Conservation (phyloP, 2,888 invertebrate genomes). For the Morinoia aosen region DNA sequence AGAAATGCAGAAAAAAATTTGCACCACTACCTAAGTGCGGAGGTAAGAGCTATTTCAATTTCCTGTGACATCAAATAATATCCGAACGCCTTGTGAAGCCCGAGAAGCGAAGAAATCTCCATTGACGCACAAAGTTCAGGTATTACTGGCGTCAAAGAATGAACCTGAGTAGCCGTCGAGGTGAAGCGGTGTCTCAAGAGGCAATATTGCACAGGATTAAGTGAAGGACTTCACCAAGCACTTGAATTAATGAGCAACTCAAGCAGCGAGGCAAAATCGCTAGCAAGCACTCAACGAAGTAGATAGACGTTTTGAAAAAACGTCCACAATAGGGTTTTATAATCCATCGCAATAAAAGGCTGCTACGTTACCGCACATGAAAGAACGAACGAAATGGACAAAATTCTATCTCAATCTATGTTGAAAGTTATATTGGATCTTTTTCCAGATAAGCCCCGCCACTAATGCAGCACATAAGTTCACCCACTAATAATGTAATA, state of each 20-base stretch:
- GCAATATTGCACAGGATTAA: background rate
- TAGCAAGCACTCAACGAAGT: background rate
- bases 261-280: background rate
- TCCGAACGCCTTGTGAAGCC: background rate
- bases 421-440: too few species aligned
- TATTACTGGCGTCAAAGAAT: background rate
- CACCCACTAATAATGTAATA: too few species aligned
- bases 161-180: background rate
- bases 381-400: too few species aligned
- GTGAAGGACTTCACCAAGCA: background rate
- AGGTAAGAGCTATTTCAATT: too few species aligned
- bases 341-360: background rate
- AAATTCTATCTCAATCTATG: too few species aligned
- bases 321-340: background rate
- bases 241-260: background rate
- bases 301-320: background rate
- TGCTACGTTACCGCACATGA: background rate
- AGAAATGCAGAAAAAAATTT: too few species aligned
- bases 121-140: background rate
- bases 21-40: too few species aligned
- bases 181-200: background rate
- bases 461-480: too few species aligned
- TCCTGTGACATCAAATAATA: background rate
- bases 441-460: too few species aligned
- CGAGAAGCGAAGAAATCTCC: background rate